Base-by-base conservation (phyloP, 1,140 invertebrate genomes). In the Andricus grossulariae region DNA sequence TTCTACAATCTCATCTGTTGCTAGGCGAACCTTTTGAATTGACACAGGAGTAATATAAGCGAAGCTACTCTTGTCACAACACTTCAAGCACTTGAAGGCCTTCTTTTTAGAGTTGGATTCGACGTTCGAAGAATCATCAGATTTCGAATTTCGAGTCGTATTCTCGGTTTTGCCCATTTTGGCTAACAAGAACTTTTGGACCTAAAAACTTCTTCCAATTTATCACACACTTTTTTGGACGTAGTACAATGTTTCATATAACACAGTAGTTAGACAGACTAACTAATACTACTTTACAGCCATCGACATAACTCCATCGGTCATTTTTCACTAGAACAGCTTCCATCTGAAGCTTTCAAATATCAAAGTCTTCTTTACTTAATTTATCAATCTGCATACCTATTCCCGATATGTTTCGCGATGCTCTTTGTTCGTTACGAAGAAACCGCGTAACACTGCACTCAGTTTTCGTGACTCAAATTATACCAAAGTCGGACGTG, bases 221-320 rank as follows among this genome's bases (percentile, higher is more conserved):
- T 12, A 81, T 74, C 11, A 66, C 82, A n/a, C 13, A 49, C 75
- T 25, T 25, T 25, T 15, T 51, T 73, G 10, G 82, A 76, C 11
- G 71, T 83, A n/a, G 15, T 52, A 77, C 78, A 85, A 10, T 78
- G 19, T 45, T 82, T 85, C 0, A 83, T 50, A 15, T 86, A 76
- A 16, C 78, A 73, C 10, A 86, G 50, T 73, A n/a, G n/a, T 85
- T 80, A 8, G 71, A 66, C 2, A 80, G 70, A 52, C 12, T 71
- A 25, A 25, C 25, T 25, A 25, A 25, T 25, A 25, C 25, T 25
- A 25, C 25, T 25, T 3, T 25, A 25, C 25, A 2, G 3, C 25
- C 25, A 25, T 25, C 1, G 25, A 25, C 25, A 25, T n/a, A n/a
- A n/a, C n/a, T n/a, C n/a, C n/a, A n/a, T n/a, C n/a, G n/a, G n/a